Base-by-base conservation (phyloP, 2,797 vertebrate species). In the Philypnodon macrostomus region DNA sequence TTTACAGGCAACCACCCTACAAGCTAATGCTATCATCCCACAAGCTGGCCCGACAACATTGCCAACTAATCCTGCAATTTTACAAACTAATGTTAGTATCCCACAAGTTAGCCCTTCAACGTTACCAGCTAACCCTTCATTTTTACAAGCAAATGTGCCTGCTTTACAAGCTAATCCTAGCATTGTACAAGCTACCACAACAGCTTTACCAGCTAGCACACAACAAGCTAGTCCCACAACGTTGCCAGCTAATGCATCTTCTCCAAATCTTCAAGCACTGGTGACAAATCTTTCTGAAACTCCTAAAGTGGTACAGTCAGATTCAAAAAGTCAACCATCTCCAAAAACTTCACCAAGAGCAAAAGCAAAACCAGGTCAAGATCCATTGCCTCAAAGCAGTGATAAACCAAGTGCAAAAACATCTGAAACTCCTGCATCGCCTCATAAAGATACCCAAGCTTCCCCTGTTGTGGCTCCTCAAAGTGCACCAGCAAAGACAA, bases 271-370 rank as follows among this genome's bases (percentile, higher is more conserved):
- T 2, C 47, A 39, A 32, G 72, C 33, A 12, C 18, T 21, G 1
- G 7, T 40, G 7, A 15, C 40, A n/a, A n/a, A n/a, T 16, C 41
- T 58, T 35, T 26, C 21, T 12, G 4, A 35, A 36, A 35, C 29
- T 45, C 31, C 65, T 37, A 17, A 30, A 18, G 9, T 15, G 9
- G 16, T 16, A 4, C 65, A 41, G 29, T 1, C 47, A 3, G 27
- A 12, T 6, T 35, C 29, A 3, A 58, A 77, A 29, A 55, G 2
- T 37, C 63, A 58, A 13, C 15, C 21, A 9, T 26, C 54, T 46
- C 37, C 35, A 11, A 37, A 63, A 29, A 64, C 21, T 34, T 29
- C 50, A 35, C 11, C 56, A 4, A 36, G 1, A 19, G 44, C 37
- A 6, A 58, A 45, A 14, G 5, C 41, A 13, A 62, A 58, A 24